A percentile compares a stretch with the other conserved stretches of the same genome.
phyloP scores from a whole-genome alignment of 1,140 invertebrate genomes.

The Sycophila sp. region DNA sequence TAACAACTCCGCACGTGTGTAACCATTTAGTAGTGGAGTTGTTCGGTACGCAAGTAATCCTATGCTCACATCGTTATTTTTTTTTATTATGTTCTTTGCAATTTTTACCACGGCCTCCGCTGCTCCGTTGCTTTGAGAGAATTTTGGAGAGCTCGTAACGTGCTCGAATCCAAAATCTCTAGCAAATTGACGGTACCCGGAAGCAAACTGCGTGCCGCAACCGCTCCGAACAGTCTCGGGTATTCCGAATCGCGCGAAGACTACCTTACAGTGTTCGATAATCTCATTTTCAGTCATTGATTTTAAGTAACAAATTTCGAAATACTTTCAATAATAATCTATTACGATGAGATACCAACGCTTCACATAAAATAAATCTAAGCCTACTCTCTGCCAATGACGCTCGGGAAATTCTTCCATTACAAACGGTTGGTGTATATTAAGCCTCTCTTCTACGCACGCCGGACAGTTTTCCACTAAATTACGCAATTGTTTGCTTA shows the following conservation, averaged over 20 bases:
- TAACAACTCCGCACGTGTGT: conserved; percentile 22
- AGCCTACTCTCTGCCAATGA: conserved; percentile 44
- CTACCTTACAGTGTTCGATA: conserved; percentile 29
- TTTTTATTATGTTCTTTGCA: conserved; percentile 48
- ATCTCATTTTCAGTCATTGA: background rate
- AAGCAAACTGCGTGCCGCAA: conserved; percentile 31
- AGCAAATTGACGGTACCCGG: conserved; percentile 46
- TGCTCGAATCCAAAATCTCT: conserved; percentile 43
- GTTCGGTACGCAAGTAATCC: conserved; percentile 15
- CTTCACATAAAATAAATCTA: conserved; percentile 46
- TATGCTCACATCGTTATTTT: conserved; percentile 32
- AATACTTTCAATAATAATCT: conserved; percentile 48
- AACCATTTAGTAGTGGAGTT: conserved; percentile 24
- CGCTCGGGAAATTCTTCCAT: conserved; percentile 35
- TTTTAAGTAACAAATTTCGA: conserved; percentile 40
- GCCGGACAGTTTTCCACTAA: conserved; percentile 42
- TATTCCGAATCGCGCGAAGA: conserved; percentile 39
- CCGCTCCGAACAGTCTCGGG: conserved; percentile 31
- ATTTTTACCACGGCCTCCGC: conserved; percentile 47
- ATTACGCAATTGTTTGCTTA: conserved; percentile 29
- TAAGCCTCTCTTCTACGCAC: conserved; percentile 38
- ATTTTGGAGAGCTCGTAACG: conserved; percentile 44
- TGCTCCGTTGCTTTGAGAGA: conserved; percentile 49
- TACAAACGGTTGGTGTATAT: conserved; percentile 39
- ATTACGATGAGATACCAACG: conserved; percentile 44